A percentile compares a stretch with the other conserved stretches of the same genome.
Conservation (phyloP, 2,888 invertebrate species). For the Entomobrya multifasciata region DNA sequence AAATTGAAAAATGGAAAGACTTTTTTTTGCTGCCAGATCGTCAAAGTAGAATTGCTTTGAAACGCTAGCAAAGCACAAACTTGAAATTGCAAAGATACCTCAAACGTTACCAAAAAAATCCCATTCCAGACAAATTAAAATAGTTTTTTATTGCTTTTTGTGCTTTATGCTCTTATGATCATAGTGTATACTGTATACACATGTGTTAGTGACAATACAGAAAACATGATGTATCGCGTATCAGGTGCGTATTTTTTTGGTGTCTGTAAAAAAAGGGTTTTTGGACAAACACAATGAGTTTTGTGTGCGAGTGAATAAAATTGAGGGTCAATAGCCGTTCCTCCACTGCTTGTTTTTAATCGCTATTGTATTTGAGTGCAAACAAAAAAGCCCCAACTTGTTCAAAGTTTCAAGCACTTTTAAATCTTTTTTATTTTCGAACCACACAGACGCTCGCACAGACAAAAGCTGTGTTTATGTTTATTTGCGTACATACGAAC, state of each 20-base stretch:
- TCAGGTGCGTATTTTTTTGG: conserved; percentile 58
- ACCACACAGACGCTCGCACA: conserved; percentile 28
- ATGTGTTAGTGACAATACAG: too few species aligned
- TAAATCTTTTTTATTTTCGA: conserved; percentile 1
- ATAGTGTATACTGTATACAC: background rate
- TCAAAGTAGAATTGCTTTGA: too few species aligned
- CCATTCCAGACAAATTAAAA: conserved; percentile 23
- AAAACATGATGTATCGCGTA: too few species aligned
- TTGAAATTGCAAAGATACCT: too few species aligned
- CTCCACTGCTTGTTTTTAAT: conserved; percentile 37
- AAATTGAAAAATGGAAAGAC: too few species aligned
- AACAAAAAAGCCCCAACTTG: conserved; percentile 44
- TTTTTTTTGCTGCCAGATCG: too few species aligned
- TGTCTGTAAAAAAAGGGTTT: background rate
- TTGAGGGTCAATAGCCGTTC: conserved; percentile 68
- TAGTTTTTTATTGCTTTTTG: background rate
- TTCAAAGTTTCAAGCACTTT: conserved; percentile 47
- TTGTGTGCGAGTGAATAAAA: conserved; percentile 32
- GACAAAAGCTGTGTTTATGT: background rate
- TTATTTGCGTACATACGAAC: too few species aligned
- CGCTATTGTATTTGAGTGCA: conserved; percentile 65
- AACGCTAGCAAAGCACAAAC: too few species aligned
- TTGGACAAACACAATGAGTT: conserved; percentile 50
- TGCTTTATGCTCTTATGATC: too few species aligned
- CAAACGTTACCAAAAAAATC: background rate